Evolutionary conservation across 2,888 invertebrate genomes (phyloP), one percentile per base, ranked within the genome.

Genomic region (Sinotaia quadrata): DNA sequence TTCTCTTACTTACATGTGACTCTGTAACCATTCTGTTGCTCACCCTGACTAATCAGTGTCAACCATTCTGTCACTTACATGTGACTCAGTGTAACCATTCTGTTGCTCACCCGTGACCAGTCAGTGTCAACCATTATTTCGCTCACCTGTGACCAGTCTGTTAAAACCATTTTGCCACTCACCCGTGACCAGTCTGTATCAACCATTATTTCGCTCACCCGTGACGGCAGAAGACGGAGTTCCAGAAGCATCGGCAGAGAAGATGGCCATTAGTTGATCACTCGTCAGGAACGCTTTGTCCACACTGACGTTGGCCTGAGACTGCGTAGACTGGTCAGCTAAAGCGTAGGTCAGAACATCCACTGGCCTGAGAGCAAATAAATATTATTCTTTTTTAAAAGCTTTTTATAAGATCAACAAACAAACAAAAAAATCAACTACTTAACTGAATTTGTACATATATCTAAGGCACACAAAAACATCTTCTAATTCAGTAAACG

Each of bases 241-340:
- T 7, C 80, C 80, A 3, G 65, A 52, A 24, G 75, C 67, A 61
- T 80, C 78, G 15, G 74, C 59, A 29, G 81, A 73, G n/a, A 77
- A 73, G 31, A 77, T 65, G 37, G 74, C 67, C 41, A 76, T 70
- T 15, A 79, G 76, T 33, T 78, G 67, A 34, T 71, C 69, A 33
- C 73, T 69, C 3, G 75, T 71, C 18, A 82, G 67, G 58, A 80
- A 79, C 4, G 59, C 51, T 66, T 82, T 82, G 27, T 31, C 54
- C 29, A 57, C 27, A n/a, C n/a, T 44, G 7, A 73, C 36, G 49
- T 75, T 75, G 12, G 66, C 59, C 10, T 59, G 27, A 7, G 68
- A 61, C 12, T 76, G 67, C 5, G 75, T 78, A 10, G 61, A 69
- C 71, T 74, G 69, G 61, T 78, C 75, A 29, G 57, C 33, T 18